These are phyloP conservation scores for Anagyrus pseudococci DNA, from an alignment of 2,888 invertebrate genomes.

Conservation along the genomic window DNA sequence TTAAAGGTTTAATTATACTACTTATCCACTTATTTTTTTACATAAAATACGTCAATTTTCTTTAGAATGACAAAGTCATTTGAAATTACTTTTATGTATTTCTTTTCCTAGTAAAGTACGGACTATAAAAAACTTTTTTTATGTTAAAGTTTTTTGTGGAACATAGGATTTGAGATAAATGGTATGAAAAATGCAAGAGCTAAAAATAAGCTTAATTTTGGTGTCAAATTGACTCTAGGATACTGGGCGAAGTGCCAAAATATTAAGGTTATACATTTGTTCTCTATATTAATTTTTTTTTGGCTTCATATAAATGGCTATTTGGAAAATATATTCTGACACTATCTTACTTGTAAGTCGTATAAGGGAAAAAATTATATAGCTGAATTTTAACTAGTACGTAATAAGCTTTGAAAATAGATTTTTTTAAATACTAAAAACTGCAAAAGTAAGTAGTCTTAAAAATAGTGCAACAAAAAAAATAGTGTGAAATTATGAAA, in stretches of 20 bases:
- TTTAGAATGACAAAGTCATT: no score
- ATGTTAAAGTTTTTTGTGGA: no score
- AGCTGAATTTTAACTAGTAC: neutral
- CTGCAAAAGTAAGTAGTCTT: neutral
- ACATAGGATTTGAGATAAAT: no score
- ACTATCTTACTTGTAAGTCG: constrained; percentile 2
- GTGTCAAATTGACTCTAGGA: constrained; percentile 30
- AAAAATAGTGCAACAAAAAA: neutral
- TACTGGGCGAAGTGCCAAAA: constrained; percentile 25
- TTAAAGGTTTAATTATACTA: no score
- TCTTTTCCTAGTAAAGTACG: no score
- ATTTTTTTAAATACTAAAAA: neutral
- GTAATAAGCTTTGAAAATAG: constrained; percentile 1
- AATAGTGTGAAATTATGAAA: neutral
- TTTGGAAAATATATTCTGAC: constrained; percentile 14
- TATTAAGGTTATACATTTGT: constrained; percentile 28
- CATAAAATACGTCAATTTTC: no score
- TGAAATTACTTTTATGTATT: no score
- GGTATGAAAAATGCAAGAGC: constrained; percentile 15
- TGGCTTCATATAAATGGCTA: constrained; percentile 7
- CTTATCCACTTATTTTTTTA: no score
- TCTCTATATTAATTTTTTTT: constrained; percentile 24
- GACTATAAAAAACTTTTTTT: no score
- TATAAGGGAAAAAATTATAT: constrained; percentile 1
- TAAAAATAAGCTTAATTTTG: constrained; percentile 29